Base-by-base conservation (phyloP, 1,140 invertebrate species). In the Octopus bimaculoides region DNA sequence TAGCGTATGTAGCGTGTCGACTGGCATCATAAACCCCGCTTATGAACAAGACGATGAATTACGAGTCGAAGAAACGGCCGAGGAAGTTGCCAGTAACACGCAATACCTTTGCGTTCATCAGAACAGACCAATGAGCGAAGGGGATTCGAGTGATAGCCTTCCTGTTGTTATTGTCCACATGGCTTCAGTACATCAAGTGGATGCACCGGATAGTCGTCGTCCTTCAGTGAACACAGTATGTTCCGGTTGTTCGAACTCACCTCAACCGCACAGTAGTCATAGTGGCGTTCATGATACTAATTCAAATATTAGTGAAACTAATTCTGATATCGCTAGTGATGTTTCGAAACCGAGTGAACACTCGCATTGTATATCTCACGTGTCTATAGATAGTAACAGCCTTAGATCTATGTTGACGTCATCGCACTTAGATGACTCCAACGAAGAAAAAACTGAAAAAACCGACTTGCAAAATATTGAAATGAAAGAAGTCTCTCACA, bases 181-280 rank as follows among this genome's bases (percentile, higher is more conserved):
- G 52, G 74, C 74, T 7, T 75, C 74, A 7, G 74, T 75, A 52
- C 74, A 75, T 52, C 74, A 75, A 41, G 74, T 75, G 74, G 74
- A 75, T 6, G 26, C 26, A 10, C 66, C 66, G 17, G 52, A 52
- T 41, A 14, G 14, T 53, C 26, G 74, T 6, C 74, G 74, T 4
- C 5, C 20, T 4, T 75, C 74, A 41, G 74, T 52, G 3, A 75
- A 75, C 52, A 75, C 74, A 4, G 20, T 52, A 52, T 20, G 52
- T 41, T 75, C 74, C 17, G 74, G 74, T 41, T n/a, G 74, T 41
- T 75, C 74, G 79, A 83, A 84, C 90, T 95, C 96, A 97, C 83
- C 98, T 98, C 75, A 95, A 98, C 92, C 99, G 98, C 89, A 98
- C 96, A 20, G 98, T 98, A 92, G 99, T 99, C 78, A 99, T 99